Base-by-base conservation (phyloP, 23 tunicate species). In the Aplidium turbinatum region DNA sequence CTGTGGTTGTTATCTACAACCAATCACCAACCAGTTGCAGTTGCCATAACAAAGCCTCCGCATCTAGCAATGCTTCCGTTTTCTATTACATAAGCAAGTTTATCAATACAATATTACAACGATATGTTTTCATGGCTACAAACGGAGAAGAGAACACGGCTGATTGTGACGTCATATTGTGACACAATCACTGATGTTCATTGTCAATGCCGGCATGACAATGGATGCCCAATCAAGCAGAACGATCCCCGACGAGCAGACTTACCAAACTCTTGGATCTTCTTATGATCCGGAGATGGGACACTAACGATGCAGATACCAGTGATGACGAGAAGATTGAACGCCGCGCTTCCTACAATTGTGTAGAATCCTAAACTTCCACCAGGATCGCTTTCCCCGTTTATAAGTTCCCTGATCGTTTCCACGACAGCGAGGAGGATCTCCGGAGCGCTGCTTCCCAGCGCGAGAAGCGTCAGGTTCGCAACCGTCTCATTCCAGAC, bases 401-500 rank as follows among this genome's bases (percentile, higher is more conserved):
- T 30, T 0, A 66, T 31, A 19, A 83, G 7, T 4, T 75, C 89
- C 60, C 67, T 83, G 31, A 83, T 53, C 23, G 89, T 38, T 30
- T 83, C 89, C 31, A 75, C 79, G 2, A 70, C 78, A 7, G 89
- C 61, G 1, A 83, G 68, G 1, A 83, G 69, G 33, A 83, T 83
- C 34, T 83, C 89, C 0, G 89, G 89, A 24, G 89, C 89, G 30
- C 81, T 74, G 76, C 89, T 83, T 9, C 89, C 89, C 57, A 83
- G 74, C 1, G 89, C 89, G 2, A 83, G 77, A 35, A 83, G 81
- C 29, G 89, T 83, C 28, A 83, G 68, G 61, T 83, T 83, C 3
- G 89, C 89, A 4, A 83, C 89, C 29, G 89, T 83, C 38, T 83
- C 89, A 33, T 83, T 83, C 89, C 89, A 83, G 39, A 83, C 38